A percentile compares a stretch with the other conserved stretches of the same genome.
phyloP scores from a whole-genome alignment of 2,797 vertebrate genomes.

The Pangasius macronema region DNA sequence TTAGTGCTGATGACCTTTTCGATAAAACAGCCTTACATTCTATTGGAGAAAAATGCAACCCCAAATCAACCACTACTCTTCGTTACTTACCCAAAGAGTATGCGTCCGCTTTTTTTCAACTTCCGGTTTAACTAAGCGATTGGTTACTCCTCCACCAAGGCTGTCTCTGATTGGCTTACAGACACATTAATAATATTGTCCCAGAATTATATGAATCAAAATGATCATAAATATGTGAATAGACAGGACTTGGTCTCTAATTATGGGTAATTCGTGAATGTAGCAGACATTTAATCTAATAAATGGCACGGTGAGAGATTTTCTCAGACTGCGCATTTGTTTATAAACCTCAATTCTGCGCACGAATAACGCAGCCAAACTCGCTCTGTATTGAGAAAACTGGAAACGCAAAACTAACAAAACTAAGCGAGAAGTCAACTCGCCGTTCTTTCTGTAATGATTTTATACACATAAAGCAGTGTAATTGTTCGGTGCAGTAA shows the following conservation, averaged over 20 bases:
- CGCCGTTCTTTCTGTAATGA: background rate
- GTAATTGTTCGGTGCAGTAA: background rate
- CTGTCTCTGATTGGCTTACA: slow-evolving; percentile 1
- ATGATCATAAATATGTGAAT: background rate
- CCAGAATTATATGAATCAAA: background rate
- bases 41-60: background rate
- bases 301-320: background rate
- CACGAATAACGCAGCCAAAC: slow-evolving; percentile 7
- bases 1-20: background rate
- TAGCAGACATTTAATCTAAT: background rate
- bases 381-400: background rate
- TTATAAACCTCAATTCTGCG: slow-evolving; percentile 29
- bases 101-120: background rate
- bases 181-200: background rate
- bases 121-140: slow-evolving; percentile 9
- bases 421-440: background rate
- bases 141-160: slow-evolving; percentile 11
- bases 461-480: background rate
- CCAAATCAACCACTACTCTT: background rate
- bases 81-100: background rate
- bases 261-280: background rate
- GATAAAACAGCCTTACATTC: background rate
- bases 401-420: slow-evolving; percentile 26
- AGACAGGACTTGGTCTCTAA: background rate
- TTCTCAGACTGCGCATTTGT: background rate